Percentiles rank a stretch among this genome's conserved stretches.
These are phyloP conservation scores for Chloroceryle aenea DNA, from an alignment of 2,113 vertebrate genomes.

Conservation along the genomic window DNA sequence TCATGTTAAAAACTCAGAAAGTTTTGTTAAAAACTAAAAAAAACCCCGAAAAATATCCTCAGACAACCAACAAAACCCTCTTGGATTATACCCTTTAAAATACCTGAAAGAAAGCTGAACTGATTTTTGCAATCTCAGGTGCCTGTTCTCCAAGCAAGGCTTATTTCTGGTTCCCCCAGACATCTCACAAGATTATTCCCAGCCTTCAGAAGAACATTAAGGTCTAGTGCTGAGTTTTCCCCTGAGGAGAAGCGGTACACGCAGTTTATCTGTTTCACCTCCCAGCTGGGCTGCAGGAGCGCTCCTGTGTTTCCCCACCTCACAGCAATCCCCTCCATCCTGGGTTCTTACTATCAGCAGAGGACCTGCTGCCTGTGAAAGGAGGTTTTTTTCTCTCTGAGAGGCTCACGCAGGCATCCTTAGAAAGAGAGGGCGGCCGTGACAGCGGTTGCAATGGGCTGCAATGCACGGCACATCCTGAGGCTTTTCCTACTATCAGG, in stretches of 20 bases:
- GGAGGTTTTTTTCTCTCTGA: neutral
- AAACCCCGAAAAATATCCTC: neutral
- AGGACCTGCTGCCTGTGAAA: neutral
- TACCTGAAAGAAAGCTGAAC: neutral
- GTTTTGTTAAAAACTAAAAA: neutral
- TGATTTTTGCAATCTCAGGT: neutral
- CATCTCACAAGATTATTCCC: neutral
- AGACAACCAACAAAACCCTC: neutral
- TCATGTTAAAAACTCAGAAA: neutral
- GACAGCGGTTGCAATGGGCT: rapidly evolving
- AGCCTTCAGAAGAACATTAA: rapidly evolving
- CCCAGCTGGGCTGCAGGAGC: neutral
- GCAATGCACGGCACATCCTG: neutral
- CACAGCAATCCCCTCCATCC: neutral
- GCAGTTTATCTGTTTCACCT: neutral
- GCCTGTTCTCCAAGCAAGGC: neutral
- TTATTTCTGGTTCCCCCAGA: neutral
- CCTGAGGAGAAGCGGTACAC: neutral
- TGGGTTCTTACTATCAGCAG: neutral
- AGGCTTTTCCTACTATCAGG: neutral
- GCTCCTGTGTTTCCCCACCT: neutral
- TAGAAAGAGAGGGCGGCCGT: neutral
- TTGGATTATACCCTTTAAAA: neutral
- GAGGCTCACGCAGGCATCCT: neutral
- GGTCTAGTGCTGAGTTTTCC: neutral